These are phyloP conservation scores for Dysdera silvatica DNA, from an alignment of 1,140 invertebrate species.

Conservation along the genomic window DNA sequence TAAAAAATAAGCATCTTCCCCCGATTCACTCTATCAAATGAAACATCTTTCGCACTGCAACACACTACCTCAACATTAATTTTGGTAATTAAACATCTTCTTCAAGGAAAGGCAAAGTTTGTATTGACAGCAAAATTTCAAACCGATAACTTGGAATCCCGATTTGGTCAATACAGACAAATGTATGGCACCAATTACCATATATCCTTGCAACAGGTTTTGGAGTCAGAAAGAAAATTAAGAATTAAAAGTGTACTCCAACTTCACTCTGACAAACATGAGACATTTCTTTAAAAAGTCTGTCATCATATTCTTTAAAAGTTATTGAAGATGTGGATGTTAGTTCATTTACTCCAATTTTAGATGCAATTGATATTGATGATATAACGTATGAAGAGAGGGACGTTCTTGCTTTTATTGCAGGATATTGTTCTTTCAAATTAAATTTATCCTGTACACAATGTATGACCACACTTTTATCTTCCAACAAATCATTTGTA, in stretches of 20 bases:
- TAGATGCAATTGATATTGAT: too few relatives aligned
- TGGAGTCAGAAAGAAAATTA: background rate
- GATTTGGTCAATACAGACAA: background rate
- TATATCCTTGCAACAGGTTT: background rate
- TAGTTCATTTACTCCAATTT: too few relatives aligned
- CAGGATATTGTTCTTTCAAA: too few relatives aligned
- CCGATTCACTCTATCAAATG: too few relatives aligned
- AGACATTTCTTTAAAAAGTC: background rate
- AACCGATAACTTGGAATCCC: background rate
- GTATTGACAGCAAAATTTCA: background rate
- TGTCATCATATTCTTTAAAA: too few relatives aligned
- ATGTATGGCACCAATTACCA: slow-evolving; percentile 3
- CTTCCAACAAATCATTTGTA: too few relatives aligned
- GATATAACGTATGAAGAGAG: too few relatives aligned
- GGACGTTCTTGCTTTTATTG: too few relatives aligned
- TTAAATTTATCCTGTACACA: too few relatives aligned
- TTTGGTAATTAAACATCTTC: background rate
- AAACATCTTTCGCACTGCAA: background rate
- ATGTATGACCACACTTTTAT: too few relatives aligned
- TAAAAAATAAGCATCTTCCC: too few relatives aligned
- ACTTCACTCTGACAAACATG: background rate
- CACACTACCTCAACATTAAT: background rate
- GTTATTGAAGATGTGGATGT: too few relatives aligned
- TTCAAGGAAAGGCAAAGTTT: background rate
- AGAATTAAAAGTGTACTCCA: background rate